Evolutionary conservation across 2,797 vertebrate species (phyloP).

Genomic region (Microctenopoma steveboyesi): DNA sequence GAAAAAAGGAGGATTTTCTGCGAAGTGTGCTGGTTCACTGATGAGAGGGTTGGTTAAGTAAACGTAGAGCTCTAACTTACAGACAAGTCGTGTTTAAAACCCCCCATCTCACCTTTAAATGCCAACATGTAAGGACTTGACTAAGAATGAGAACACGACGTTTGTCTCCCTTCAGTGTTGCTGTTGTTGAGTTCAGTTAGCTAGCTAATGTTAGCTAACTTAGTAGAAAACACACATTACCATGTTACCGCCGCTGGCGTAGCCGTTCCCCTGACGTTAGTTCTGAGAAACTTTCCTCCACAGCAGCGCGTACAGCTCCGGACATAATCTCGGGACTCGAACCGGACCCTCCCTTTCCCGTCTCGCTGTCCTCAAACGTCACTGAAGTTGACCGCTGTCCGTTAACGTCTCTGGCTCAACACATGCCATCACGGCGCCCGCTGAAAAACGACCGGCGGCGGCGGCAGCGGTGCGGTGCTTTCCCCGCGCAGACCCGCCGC

Average conservation of each 20-base stretch:
- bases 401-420: not conserved
- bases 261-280: slow-evolving; percentile 36
- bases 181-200: not conserved
- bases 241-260: slow-evolving; percentile 66
- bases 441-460: not conserved
- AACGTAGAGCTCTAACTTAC: not conserved
- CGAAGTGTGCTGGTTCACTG: not conserved
- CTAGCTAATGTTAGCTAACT: slow-evolving; percentile 16
- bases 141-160: too few relatives aligned
- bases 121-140: too few relatives aligned
- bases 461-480: not conserved
- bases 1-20: not conserved
- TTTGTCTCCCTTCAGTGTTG: too few relatives aligned
- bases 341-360: slow-evolving; percentile 19
- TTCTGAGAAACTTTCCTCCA: slow-evolving; percentile 79
- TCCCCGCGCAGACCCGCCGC: slow-evolving; percentile 23
- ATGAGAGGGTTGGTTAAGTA: not conserved
- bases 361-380: not conserved
- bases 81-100: too few relatives aligned
- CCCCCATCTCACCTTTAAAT: too few relatives aligned
- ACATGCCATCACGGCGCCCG: slow-evolving; percentile 34
- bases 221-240: slow-evolving; percentile 66
- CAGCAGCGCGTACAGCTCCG: slow-evolving; percentile 48
- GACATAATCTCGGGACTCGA: slow-evolving; percentile 68
- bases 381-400: slow-evolving; percentile 22